Evolutionary conservation across 2,888 invertebrate genomes (phyloP), one percentile per base, ranked within the genome.

Genomic region (Patella pellucida): DNA sequence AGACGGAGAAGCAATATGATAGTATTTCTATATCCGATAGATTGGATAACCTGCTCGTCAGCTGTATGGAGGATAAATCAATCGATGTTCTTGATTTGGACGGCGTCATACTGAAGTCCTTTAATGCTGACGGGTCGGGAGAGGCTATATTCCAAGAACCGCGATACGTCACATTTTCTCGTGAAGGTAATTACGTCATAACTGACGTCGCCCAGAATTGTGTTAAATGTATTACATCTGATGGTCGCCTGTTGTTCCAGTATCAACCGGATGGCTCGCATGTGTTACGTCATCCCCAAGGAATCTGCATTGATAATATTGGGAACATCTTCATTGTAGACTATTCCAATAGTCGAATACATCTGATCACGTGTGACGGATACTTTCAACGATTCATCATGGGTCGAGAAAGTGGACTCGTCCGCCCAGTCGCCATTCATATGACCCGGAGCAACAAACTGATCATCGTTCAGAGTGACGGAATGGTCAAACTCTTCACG

Each of bases 391-490:
- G 87, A 68, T 83, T 84, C 71, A 84, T 87, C 9, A 80, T 87
- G 12, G 85, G 81, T 27, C 76, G 81, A 27, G 85, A 86, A 23
- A 85, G 82, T 15, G 86, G 85, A 52, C 74, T 87, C 9, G 82
- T 83, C 19, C 79, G 83, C 52, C 87, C 87, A 0, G 86, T 86
- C 54, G 87, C 86, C 19, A 82, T 87, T 9, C 77, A 82, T 70
- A 84, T 87, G 68, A 87, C 85, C 70, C 75, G 76, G 9, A 81
- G 79, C 51, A 85, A 84, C 76, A 80, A 85, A 68, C 77, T 87
- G 77, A 81, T 86, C n/a, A 83, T 86, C 41, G 85, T 87, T 23
- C 87, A 87, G 78, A 85, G 84, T 52, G 87, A 87, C 72, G 87
- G 86, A 0, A 86, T 86, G 84, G 86, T 86, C 16, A 87, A 86